Evolutionary conservation across 2,113 vertebrate species (phyloP).

Genomic region (Myxocyprinus asiaticus): DNA sequence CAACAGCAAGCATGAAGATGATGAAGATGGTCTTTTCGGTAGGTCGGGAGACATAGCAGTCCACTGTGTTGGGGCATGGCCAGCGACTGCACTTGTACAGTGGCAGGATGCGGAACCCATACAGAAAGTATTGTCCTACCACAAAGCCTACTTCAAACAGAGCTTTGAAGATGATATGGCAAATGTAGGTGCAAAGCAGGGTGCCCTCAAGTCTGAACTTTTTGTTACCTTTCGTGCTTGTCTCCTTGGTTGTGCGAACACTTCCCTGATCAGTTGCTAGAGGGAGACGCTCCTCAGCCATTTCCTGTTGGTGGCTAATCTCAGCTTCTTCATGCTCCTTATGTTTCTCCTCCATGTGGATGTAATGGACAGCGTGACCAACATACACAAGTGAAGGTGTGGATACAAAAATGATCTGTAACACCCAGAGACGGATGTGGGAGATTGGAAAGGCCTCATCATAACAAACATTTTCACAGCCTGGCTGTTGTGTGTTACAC

Average conservation of each 20-base stretch:
- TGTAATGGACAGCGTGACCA: conserved; percentile 89
- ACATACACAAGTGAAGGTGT: conserved; percentile 93
- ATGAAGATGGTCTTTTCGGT: conserved; percentile 98
- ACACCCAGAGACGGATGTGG: conserved; percentile 96
- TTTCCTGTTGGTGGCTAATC: conserved; percentile 78
- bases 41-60: conserved; percentile 96
- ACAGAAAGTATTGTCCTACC: conserved; percentile 93
- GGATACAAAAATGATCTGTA: conserved; percentile 98
- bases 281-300: conserved; percentile 81
- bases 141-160: conserved; percentile 95
- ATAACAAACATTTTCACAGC: conserved; percentile 97
- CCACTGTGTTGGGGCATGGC: conserved; percentile 97
- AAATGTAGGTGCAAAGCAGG: conserved; percentile 91
- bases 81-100: conserved; percentile 94
- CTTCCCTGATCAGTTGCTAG: conserved; percentile 81
- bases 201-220: conserved; percentile 94
- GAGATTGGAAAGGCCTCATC: conserved; percentile 97
- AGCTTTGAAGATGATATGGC: conserved; percentile 97
- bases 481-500: conserved; percentile 97
- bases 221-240: conserved; percentile 83
- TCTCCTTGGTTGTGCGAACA: conserved; percentile 78
- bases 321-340: conserved; percentile 85
- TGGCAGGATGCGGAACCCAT: conserved; percentile 90
- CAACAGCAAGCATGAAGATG: conserved; percentile 86
- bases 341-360: conserved; percentile 93